Conservation (phyloP, 2,888 invertebrate species). For the Rambutsinella grinnellia region DNA sequence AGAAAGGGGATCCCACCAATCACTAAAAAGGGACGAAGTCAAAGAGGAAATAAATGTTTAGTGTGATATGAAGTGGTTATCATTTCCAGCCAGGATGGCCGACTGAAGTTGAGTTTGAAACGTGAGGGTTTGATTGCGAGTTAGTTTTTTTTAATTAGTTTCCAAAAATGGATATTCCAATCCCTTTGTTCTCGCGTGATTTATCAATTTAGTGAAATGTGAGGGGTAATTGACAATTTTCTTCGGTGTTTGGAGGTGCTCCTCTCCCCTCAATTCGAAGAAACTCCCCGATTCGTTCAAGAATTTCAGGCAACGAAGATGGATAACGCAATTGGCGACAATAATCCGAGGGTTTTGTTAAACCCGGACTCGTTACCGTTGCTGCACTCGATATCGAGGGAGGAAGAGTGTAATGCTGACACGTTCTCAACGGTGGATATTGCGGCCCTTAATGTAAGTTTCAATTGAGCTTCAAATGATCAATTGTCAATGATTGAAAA, state of each 20-base stretch:
- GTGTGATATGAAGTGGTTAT: too few relatives aligned
- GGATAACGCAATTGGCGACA: constrained; percentile 42
- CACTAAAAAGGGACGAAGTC: too few relatives aligned
- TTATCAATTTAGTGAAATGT: too few relatives aligned
- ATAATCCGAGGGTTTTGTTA: constrained; percentile 53
- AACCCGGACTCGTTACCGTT: constrained; percentile 57
- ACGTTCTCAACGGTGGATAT: constrained; percentile 78
- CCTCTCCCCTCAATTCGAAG: neutral
- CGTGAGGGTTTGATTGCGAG: too few relatives aligned
- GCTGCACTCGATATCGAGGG: constrained; percentile 67
- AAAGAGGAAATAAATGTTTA: too few relatives aligned
- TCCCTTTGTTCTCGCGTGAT: too few relatives aligned
- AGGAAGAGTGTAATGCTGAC: constrained; percentile 75
- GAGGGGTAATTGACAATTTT: neutral
- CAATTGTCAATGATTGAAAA: neutral
- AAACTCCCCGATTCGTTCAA: neutral
- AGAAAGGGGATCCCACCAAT: too few relatives aligned
- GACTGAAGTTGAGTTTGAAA: too few relatives aligned
- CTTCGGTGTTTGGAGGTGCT: neutral
- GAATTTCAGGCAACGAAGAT: constrained; percentile 9
- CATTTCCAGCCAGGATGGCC: too few relatives aligned
- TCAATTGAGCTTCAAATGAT: too few relatives aligned
- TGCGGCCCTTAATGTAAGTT: constrained; percentile 75
- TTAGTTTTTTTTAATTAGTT: too few relatives aligned
- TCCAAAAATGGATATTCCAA: too few relatives aligned